A percentile compares a stretch with the other conserved stretches of the same genome.
Conservation (phyloP, 2,888 invertebrate species). For the Parnassius smintheus region DNA sequence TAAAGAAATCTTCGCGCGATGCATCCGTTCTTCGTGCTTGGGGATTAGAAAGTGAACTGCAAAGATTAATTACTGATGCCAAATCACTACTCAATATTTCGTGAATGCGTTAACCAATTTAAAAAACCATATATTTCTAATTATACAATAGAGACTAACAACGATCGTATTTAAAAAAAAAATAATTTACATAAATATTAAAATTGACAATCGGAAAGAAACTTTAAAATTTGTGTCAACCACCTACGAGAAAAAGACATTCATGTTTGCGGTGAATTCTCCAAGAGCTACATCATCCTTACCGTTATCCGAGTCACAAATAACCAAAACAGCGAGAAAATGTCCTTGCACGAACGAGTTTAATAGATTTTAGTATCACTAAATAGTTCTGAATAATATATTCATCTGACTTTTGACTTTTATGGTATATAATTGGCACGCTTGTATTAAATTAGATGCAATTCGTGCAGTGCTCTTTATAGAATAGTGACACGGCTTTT, state of each 20-base stretch:
- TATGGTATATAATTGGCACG: constrained; percentile 70
- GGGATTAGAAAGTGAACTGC: constrained; percentile 74
- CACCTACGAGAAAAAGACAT: constrained; percentile 51
- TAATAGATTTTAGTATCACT: constrained; percentile 38
- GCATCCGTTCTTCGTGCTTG: constrained; percentile 52
- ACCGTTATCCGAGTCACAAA: constrained; percentile 54
- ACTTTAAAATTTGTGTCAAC: constrained; percentile 37
- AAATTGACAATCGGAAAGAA: background rate
- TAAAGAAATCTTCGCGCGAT: constrained; percentile 54
- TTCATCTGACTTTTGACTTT: constrained; percentile 45
- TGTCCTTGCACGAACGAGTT: constrained; percentile 53
- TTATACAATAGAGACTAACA: background rate
- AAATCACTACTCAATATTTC: constrained; percentile 51
- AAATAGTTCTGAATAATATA: constrained; percentile 43
- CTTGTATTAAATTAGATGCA: constrained; percentile 62
- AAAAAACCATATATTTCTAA: background rate
- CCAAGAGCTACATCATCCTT: constrained; percentile 52
- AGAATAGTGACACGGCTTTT: constrained; percentile 54
- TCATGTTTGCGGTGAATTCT: constrained; percentile 46
- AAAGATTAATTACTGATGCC: constrained; percentile 71
- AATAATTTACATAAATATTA: background rate
- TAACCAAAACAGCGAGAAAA: constrained; percentile 45
- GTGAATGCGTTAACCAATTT: constrained; percentile 16
- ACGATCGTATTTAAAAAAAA: background rate
- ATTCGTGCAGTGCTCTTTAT: constrained; percentile 47